Conservation (phyloP, 2,888 invertebrate species). For the Watsonalla binaria region DNA sequence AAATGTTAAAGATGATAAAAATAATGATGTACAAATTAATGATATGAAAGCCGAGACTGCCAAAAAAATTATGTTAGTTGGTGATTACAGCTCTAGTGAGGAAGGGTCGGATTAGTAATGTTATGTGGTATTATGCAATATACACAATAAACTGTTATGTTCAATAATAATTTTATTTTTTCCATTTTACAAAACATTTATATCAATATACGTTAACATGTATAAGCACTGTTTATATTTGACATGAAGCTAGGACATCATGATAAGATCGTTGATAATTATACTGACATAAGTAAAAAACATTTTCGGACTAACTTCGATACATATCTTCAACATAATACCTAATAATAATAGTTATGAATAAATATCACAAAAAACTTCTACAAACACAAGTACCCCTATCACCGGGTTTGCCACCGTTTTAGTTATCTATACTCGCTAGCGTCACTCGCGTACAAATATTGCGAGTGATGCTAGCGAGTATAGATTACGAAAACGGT, state of each 20-base stretch:
- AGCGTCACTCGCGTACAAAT: too few species aligned
- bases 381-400: too few species aligned
- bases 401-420: too few species aligned
- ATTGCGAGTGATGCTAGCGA: too few species aligned
- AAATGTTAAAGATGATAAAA: constrained; percentile 5
- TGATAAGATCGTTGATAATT: too few species aligned
- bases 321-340: too few species aligned
- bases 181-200: constrained; percentile 41
- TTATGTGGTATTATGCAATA: not conserved
- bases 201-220: constrained; percentile 16
- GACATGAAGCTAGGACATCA: constrained; percentile 5
- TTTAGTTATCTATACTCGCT: too few species aligned
- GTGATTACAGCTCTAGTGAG: constrained; percentile 64
- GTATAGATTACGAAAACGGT: too few species aligned
- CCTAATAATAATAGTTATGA: too few species aligned
- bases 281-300: too few species aligned
- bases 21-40: constrained; percentile 2
- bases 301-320: too few species aligned
- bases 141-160: constrained; percentile 1
- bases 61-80: constrained; percentile 43
- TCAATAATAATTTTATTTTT: constrained; percentile 26
- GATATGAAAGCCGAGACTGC: constrained; percentile 6
- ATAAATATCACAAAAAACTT: too few species aligned
- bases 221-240: constrained; percentile 15
- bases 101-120: constrained; percentile 40